phyloP scores from a whole-genome alignment of 2,113 vertebrate species.

The Fulica atra region DNA sequence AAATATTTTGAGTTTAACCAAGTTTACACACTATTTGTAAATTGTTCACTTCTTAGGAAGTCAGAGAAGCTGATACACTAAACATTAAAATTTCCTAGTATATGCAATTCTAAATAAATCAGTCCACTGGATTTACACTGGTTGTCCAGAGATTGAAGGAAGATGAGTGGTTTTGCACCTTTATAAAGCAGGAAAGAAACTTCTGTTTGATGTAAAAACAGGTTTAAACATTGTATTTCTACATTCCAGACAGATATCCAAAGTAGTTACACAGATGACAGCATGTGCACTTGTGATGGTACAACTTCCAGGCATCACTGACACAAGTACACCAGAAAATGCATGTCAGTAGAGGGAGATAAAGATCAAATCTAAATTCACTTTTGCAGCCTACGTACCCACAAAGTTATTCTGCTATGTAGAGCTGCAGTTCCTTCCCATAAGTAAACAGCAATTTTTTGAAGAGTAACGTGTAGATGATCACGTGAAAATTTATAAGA shows the following conservation, averaged over 20 bases:
- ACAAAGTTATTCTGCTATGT: neutral
- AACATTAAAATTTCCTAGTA: neutral
- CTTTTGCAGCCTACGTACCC: neutral
- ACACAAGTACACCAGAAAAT: neutral
- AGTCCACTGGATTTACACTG: neutral
- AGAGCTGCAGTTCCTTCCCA: neutral
- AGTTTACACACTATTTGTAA: neutral
- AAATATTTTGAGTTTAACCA: neutral
- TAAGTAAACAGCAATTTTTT: neutral
- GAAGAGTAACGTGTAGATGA: neutral
- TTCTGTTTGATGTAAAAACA: neutral
- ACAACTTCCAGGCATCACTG: neutral
- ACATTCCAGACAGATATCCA: neutral
- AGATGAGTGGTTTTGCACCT: neutral
- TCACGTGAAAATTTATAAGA: neutral
- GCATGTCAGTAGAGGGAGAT: slow-evolving; percentile 12
- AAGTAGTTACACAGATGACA: neutral
- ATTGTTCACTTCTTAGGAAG: neutral
- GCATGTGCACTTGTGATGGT: neutral
- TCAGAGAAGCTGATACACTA: neutral
- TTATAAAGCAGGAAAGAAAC: neutral
- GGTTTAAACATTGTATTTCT: neutral
- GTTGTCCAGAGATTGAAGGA: neutral
- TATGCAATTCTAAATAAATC: neutral
- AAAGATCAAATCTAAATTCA: neutral